Evolutionary conservation across 1,140 invertebrate genomes (phyloP).

Genomic region (Dendroctonus valens): DNA sequence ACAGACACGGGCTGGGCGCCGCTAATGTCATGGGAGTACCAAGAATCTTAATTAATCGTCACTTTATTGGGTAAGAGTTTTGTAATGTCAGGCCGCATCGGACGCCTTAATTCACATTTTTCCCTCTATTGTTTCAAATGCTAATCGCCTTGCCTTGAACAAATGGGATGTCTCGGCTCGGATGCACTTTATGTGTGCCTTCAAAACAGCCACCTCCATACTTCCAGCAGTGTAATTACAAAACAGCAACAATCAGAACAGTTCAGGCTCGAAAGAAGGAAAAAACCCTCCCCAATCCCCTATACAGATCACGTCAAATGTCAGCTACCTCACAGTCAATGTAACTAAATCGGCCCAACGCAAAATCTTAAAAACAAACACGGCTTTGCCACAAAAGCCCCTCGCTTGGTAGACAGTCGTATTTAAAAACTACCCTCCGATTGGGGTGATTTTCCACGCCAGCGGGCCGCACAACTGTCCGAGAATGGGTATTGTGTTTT

Average conservation of each 20-base stretch:
- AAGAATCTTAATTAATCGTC: conserved; percentile 21
- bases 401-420: conserved; percentile 12
- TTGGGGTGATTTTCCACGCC: conserved; percentile 18
- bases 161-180: conserved; percentile 10
- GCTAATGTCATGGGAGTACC: conserved; percentile 10
- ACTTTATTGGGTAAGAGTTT: conserved; percentile 15
- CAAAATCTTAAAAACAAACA: conserved; percentile 43
- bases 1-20: conserved; percentile 15
- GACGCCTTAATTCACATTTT: conserved; percentile 9
- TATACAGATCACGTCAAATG: background rate
- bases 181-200: too few relatives aligned
- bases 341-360: conserved; percentile 33
- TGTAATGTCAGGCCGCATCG: conserved; percentile 13
- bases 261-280: too few relatives aligned
- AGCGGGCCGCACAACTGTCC: conserved; percentile 23
- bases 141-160: conserved; percentile 4
- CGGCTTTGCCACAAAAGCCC: conserved; percentile 36
- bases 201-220: too few relatives aligned
- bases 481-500: conserved; percentile 16
- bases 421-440: conserved; percentile 8
- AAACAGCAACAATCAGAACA: too few relatives aligned
- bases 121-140: conserved; percentile 16
- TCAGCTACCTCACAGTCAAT: conserved; percentile 17
- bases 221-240: too few relatives aligned
- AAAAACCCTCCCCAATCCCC: too few relatives aligned